These are phyloP conservation scores for Nasonia vitripennis DNA, from an alignment of 1,140 invertebrate species.

Conservation along the genomic window DNA sequence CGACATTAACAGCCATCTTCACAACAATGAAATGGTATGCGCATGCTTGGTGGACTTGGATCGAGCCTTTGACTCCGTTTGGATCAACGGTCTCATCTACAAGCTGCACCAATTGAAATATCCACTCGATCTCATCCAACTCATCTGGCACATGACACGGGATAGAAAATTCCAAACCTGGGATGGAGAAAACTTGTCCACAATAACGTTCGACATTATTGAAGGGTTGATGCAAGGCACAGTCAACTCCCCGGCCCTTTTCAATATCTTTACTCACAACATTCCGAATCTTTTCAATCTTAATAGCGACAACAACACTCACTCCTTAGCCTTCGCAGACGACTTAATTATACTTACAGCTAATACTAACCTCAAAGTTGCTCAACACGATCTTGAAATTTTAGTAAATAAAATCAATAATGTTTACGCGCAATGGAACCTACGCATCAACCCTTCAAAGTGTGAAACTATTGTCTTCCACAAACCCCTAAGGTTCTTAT, in stretches of 20 bases:
- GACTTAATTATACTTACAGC: conserved; percentile 40
- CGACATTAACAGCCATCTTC: background rate
- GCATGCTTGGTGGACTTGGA: background rate
- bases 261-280: conserved; percentile 24
- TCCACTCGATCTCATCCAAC: background rate
- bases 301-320: background rate
- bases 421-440: too few species aligned
- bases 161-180: conserved; percentile 3
- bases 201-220: background rate
- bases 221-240: conserved; percentile 28
- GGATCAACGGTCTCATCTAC: conserved; percentile 12
- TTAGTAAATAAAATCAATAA: conserved; percentile 10
- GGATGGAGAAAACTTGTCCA: background rate
- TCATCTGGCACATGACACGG: conserved; percentile 2
- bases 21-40: background rate
- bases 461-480: conserved; percentile 56
- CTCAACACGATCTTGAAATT: background rate
- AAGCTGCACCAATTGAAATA: conserved; percentile 46
- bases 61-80: background rate
- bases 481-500: background rate
- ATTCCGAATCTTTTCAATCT: background rate
- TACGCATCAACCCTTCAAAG: conserved; percentile 51
- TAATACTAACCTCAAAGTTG: conserved; percentile 27
- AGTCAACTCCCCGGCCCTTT: conserved; percentile 17
- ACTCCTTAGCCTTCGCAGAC: conserved; percentile 48